phyloP scores from a whole-genome alignment of 2,888 invertebrate genomes.

The Trichacis sp. region DNA sequence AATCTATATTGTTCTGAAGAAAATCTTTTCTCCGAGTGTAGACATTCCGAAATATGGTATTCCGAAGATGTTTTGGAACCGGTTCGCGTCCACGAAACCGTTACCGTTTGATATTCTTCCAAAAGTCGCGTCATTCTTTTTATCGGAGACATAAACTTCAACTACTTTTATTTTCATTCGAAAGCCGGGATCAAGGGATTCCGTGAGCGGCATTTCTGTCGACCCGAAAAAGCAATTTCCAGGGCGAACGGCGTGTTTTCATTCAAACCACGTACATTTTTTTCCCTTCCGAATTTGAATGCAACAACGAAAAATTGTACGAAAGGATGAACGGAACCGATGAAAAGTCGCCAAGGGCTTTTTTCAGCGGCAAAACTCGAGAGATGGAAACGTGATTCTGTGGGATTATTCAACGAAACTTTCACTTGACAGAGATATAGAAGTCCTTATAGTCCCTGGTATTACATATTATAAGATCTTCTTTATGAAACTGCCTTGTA shows the following conservation, averaged over 20 bases:
- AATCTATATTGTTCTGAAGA: too few species aligned
- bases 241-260: too few species aligned
- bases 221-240: too few species aligned
- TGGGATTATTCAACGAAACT: conserved; percentile 43
- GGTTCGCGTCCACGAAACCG: conserved; percentile 18
- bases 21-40: too few species aligned
- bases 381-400: conserved; percentile 43
- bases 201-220: too few species aligned
- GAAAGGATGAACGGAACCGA: too few species aligned
- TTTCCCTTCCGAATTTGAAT: neutral
- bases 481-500: conserved; percentile 31
- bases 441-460: conserved; percentile 32
- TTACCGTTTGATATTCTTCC: conserved; percentile 13
- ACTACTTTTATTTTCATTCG: conserved; percentile 2
- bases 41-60: too few species aligned
- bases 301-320: too few species aligned
- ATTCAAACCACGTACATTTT: too few species aligned
- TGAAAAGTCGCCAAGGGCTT: neutral
- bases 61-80: too few species aligned
- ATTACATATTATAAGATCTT: conserved; percentile 40
- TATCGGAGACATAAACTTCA: conserved; percentile 13
- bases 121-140: conserved; percentile 12
- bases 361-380: conserved; percentile 19
- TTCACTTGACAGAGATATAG: conserved; percentile 43
- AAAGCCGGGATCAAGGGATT: neutral